Conservation (phyloP, 2,888 invertebrate genomes). For the Callyntrura sp. region DNA sequence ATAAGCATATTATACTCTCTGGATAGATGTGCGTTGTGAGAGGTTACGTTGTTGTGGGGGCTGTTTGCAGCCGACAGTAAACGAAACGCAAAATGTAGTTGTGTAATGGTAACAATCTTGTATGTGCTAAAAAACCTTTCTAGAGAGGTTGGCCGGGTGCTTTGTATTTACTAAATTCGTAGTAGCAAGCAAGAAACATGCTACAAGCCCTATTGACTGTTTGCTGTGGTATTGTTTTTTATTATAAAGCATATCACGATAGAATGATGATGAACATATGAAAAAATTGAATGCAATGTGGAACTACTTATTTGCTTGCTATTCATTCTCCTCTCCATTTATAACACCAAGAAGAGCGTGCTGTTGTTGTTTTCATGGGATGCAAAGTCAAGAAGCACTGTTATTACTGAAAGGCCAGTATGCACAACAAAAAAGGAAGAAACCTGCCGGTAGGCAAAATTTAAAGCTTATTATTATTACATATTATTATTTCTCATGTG, state of each 20-base stretch:
- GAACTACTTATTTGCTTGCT: not conserved
- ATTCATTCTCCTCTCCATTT: constrained; percentile 9
- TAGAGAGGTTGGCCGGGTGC: not conserved
- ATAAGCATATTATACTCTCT: not conserved
- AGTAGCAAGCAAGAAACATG: too few species aligned
- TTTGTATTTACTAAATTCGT: not conserved
- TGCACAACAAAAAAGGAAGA: constrained; percentile 37
- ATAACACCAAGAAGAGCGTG: not conserved
- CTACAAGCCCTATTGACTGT: not conserved
- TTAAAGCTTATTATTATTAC: not conserved
- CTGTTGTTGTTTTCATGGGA: constrained; percentile 35
- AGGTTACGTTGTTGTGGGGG: too few species aligned
- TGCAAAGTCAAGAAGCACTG: constrained; percentile 38
- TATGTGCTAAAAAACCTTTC: not conserved
- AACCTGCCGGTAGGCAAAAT: constrained; percentile 60
- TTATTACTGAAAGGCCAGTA: constrained; percentile 7
- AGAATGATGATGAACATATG: not conserved
- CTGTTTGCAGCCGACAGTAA: not conserved
- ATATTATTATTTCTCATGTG: not conserved
- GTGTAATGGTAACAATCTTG: not conserved
- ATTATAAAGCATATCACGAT: too few species aligned
- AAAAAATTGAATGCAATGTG: not conserved
- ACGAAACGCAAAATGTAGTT: not conserved
- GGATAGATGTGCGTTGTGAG: not conserved
- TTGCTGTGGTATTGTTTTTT: not conserved